These are phyloP conservation scores for Synergus gifuensis DNA, from an alignment of 2,888 invertebrate genomes.

Conservation along the genomic window DNA sequence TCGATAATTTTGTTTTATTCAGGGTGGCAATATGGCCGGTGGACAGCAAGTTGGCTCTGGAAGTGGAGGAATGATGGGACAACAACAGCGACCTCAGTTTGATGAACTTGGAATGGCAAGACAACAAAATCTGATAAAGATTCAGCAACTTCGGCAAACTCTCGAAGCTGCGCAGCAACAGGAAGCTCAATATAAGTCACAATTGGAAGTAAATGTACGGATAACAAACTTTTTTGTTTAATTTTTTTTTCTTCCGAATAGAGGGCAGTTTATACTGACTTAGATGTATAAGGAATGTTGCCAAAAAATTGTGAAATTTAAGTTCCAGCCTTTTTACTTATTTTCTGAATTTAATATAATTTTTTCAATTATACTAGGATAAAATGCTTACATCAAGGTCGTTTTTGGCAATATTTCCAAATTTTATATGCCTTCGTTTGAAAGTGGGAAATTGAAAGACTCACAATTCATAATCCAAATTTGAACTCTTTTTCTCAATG, in stretches of 20 bases:
- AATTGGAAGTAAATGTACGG: conserved; percentile 86
- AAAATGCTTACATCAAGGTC: not conserved
- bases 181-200: conserved; percentile 88
- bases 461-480: not conserved
- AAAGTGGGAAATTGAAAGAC: not conserved
- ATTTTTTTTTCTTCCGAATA: not conserved
- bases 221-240: conserved; percentile 76
- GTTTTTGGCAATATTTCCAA: too few species aligned
- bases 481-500: too few species aligned
- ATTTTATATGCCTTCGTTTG: too few species aligned
- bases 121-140: conserved; percentile 89
- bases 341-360: not conserved
- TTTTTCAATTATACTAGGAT: not conserved
- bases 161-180: conserved; percentile 89
- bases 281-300: not conserved
- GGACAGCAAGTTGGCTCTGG: conserved; percentile 69
- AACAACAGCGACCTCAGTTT: conserved; percentile 76
- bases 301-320: not conserved
- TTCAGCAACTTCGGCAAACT: conserved; percentile 87
- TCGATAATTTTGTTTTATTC: conserved; percentile 24
- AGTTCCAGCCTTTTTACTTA: not conserved
- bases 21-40: conserved; percentile 67
- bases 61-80: conserved; percentile 67
- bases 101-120: conserved; percentile 86
- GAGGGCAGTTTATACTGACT: too few species aligned